Evolutionary conservation across 2,888 invertebrate species (phyloP).

Genomic region (Taphrorychus bicolor): DNA sequence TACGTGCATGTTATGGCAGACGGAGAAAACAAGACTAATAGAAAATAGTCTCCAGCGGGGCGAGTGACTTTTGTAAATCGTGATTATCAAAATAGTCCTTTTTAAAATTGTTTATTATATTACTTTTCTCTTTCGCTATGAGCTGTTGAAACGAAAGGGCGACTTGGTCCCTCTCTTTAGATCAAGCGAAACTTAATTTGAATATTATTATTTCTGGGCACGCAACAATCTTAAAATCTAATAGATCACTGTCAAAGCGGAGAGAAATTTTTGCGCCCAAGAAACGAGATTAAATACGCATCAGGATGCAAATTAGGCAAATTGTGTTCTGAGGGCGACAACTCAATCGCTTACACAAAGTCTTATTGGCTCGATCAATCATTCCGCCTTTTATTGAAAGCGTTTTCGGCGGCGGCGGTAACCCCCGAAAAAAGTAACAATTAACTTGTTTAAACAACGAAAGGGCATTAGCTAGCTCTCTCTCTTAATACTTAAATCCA

Average conservation of each 20-base stretch:
- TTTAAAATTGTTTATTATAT: background rate
- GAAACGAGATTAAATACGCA: constrained; percentile 43
- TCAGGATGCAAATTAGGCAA: constrained; percentile 43
- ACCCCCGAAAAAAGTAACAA: constrained; percentile 52
- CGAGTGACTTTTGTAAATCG: background rate
- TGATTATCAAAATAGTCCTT: background rate
- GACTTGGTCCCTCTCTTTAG: background rate
- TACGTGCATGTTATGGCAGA: constrained; percentile 31
- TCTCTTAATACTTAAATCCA: constrained; percentile 22
- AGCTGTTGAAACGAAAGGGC: too few species aligned
- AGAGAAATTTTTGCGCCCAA: constrained; percentile 29
- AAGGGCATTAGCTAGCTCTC: constrained; percentile 55
- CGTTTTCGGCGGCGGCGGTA: constrained; percentile 24
- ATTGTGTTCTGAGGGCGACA: constrained; percentile 38
- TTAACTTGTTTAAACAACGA: constrained; percentile 59
- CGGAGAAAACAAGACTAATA: constrained; percentile 17
- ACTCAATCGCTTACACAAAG: constrained; percentile 41
- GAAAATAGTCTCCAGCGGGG: background rate
- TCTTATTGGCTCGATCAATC: constrained; percentile 42
- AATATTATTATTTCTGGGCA: constrained; percentile 40
- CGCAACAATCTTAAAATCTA: constrained; percentile 41
- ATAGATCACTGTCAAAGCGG: constrained; percentile 41
- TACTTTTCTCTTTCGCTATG: too few species aligned
- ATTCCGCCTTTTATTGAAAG: constrained; percentile 26
- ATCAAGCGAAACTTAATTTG: constrained; percentile 23